Conservation (phyloP, 2,888 invertebrate species). For the Lasioglossum vierecki region DNA sequence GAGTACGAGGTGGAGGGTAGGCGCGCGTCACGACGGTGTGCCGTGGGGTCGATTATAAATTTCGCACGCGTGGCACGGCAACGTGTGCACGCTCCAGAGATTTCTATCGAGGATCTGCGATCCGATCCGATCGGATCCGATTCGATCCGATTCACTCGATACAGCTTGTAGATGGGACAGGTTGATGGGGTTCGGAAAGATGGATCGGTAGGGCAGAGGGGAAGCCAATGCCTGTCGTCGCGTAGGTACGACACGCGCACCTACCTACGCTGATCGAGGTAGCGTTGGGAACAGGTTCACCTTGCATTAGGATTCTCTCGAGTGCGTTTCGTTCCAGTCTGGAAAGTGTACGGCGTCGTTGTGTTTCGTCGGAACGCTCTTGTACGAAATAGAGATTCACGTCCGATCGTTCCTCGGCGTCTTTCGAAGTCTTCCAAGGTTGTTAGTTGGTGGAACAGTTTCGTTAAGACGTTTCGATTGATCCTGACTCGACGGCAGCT, state of each 20-base stretch:
- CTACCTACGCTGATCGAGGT: conserved; percentile 33
- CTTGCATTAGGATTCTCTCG: not conserved
- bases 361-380: not conserved
- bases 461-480: not conserved
- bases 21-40: conserved; percentile 21
- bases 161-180: conserved; percentile 57
- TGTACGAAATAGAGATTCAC: not conserved
- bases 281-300: conserved; percentile 15
- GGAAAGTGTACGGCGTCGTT: not conserved
- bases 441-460: not conserved
- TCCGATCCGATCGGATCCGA: not conserved
- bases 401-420: not conserved
- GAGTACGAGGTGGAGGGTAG: not conserved
- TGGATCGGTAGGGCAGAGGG: conserved; percentile 28
- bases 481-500: not conserved
- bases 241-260: conserved; percentile 48
- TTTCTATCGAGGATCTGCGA: conserved; percentile 57
- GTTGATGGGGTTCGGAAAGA: conserved; percentile 51
- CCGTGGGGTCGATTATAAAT: conserved; percentile 61
- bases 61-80: conserved; percentile 61
- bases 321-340: not conserved
- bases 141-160: conserved; percentile 59
- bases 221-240: conserved; percentile 24
- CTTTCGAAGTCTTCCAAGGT: not conserved
- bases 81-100: conserved; percentile 59